Evolutionary conservation across 2,888 invertebrate genomes (phyloP).

Genomic region (Merodon equestris): DNA sequence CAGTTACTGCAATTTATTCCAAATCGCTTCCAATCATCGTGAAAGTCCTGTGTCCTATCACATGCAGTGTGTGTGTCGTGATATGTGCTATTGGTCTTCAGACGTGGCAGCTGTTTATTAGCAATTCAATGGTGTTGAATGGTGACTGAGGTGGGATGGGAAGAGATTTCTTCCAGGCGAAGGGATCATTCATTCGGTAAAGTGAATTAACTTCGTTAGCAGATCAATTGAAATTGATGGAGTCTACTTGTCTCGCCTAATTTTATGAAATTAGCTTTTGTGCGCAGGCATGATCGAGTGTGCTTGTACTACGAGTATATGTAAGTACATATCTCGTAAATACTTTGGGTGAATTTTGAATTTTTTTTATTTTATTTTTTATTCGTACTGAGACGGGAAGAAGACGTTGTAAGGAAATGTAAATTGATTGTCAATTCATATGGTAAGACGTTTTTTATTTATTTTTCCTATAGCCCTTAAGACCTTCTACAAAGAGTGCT

Average conservation of each 20-base stretch:
- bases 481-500: too few species aligned
- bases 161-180: slow-evolving; percentile 29
- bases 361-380: too few species aligned
- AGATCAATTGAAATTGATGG: slow-evolving; percentile 66
- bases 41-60: slow-evolving; percentile 44
- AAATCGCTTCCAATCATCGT: slow-evolving; percentile 63
- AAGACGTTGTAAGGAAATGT: too few species aligned
- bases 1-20: slow-evolving; percentile 66
- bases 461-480: too few species aligned
- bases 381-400: too few species aligned
- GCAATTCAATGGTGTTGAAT: slow-evolving; percentile 43
- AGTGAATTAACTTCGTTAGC: slow-evolving; percentile 64
- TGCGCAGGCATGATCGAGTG: neutral
- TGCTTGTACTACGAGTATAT: too few species aligned
- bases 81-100: neutral
- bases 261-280: slow-evolving; percentile 48
- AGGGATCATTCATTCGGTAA: slow-evolving; percentile 55
- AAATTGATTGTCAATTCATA: too few species aligned
- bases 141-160: neutral
- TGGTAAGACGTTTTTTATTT: too few species aligned
- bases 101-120: slow-evolving; percentile 27
- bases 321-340: too few species aligned
- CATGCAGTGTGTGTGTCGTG: neutral
- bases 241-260: slow-evolving; percentile 60
- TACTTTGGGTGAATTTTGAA: too few species aligned